Evolutionary conservation across 2,888 invertebrate genomes (phyloP).

Genomic region (Ashinkailepas kermadecensis): DNA sequence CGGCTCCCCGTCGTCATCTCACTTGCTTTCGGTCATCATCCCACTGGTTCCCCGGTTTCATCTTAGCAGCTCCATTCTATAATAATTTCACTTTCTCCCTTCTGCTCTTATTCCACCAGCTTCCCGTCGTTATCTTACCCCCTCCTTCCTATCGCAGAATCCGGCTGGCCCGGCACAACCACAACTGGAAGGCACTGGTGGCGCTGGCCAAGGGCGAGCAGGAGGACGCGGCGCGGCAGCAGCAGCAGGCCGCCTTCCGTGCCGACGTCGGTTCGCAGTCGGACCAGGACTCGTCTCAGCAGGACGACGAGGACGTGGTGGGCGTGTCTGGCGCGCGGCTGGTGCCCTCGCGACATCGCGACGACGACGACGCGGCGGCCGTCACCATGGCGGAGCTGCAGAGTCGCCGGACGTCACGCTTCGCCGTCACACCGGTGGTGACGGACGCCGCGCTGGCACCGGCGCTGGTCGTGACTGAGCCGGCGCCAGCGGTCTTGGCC

Average conservation of each 20-base stretch:
- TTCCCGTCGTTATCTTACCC: no score
- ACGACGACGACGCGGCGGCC: neutral
- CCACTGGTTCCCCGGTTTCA: no score
- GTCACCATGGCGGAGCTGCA: neutral
- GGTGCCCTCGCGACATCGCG: neutral
- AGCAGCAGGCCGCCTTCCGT: neutral
- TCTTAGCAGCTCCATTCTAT: no score
- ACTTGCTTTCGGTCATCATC: no score
- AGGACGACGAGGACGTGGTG: neutral
- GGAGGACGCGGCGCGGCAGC: neutral
- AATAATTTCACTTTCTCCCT: no score
- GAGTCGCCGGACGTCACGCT: neutral
- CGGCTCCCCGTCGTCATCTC: no score
- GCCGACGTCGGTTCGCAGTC: neutral
- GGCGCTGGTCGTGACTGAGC: no score
- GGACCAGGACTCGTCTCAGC: neutral
- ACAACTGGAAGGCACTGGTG: constrained; percentile 18
- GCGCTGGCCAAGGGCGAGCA: constrained; percentile 2
- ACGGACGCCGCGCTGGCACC: neutral
- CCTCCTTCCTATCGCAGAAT: neutral
- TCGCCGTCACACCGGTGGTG: neutral
- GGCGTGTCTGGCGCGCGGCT: neutral
- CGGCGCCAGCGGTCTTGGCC: neutral
- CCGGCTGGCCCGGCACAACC: constrained; percentile 17
- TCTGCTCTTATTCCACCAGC: no score